Conservation (phyloP, 2,888 invertebrate genomes). For the Sussaba pulchella region DNA sequence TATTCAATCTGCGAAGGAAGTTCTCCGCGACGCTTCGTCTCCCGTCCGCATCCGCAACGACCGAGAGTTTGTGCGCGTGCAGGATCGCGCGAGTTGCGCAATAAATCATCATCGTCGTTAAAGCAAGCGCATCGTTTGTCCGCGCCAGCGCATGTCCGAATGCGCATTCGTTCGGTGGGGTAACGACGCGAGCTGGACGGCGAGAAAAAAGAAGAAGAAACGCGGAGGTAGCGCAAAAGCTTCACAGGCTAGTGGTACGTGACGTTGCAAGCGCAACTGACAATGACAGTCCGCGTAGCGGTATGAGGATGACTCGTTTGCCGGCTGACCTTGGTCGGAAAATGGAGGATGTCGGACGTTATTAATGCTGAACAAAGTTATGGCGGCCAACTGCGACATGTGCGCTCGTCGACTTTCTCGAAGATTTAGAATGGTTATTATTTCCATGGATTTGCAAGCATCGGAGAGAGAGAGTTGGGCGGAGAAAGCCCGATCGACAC, state of each 20-base stretch:
- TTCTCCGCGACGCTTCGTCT: not conserved
- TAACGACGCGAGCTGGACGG: constrained; percentile 5
- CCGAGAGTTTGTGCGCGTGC: not conserved
- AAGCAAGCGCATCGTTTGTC: constrained; percentile 17
- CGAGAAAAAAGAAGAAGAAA: not conserved
- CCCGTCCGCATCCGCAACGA: not conserved
- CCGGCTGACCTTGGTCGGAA: constrained; percentile 12
- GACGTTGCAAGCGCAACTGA: constrained; percentile 13
- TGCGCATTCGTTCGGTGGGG: not conserved
- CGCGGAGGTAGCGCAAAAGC: not conserved
- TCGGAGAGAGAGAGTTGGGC: too few species aligned
- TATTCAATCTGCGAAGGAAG: not conserved
- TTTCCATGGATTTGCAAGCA: too few species aligned
- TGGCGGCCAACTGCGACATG: not conserved
- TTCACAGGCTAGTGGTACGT: not conserved
- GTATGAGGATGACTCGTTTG: constrained; percentile 20
- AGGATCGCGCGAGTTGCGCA: not conserved
- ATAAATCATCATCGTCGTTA: constrained; percentile 35
- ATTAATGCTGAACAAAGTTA: constrained; percentile 14
- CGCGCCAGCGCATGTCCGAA: constrained; percentile 13
- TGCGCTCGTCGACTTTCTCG: too few species aligned
- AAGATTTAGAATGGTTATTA: too few species aligned
- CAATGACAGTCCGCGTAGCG: constrained; percentile 14
- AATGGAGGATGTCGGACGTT: not conserved
- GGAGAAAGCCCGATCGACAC: too few species aligned